phyloP scores from a whole-genome alignment of 1,140 invertebrate species.

The Pseudomyrmex pallidus region DNA sequence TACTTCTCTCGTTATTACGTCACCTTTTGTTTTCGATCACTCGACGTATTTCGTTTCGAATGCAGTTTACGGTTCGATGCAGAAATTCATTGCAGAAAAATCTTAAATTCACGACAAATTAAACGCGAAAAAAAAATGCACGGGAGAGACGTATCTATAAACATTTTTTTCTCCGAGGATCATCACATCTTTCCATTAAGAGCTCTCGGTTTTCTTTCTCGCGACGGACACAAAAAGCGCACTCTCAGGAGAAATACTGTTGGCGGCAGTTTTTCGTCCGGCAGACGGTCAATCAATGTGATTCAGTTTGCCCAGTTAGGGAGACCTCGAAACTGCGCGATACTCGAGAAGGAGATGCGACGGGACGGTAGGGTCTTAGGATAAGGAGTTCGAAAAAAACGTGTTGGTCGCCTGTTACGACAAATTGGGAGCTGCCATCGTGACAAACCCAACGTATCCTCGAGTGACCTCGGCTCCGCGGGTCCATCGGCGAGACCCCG shows the following conservation, averaged over 20 bases:
- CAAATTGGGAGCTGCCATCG: constrained; percentile 83
- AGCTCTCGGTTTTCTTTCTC: constrained; percentile 5
- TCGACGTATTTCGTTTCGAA: neutral
- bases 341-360: constrained; percentile 59
- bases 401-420: constrained; percentile 81
- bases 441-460: constrained; percentile 68
- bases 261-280: constrained; percentile 51
- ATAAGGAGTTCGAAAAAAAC: constrained; percentile 76
- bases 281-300: constrained; percentile 82
- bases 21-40: neutral
- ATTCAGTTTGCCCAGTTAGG: constrained; percentile 81
- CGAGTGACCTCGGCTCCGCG: constrained; percentile 72
- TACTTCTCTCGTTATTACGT: constrained; percentile 1
- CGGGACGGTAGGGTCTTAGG: constrained; percentile 73
- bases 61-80: neutral
- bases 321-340: constrained; percentile 56
- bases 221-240: constrained; percentile 30
- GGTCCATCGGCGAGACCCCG: constrained; percentile 75
- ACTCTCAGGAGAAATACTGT: constrained; percentile 33
- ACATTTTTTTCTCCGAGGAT: neutral
- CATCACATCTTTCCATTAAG: constrained; percentile 15
- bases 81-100: no score
- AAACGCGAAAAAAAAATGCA: neutral
- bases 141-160: neutral
- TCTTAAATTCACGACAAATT: neutral